phyloP scores from a whole-genome alignment of 2,888 invertebrate genomes.

The Fissipunctia ypsillon region DNA sequence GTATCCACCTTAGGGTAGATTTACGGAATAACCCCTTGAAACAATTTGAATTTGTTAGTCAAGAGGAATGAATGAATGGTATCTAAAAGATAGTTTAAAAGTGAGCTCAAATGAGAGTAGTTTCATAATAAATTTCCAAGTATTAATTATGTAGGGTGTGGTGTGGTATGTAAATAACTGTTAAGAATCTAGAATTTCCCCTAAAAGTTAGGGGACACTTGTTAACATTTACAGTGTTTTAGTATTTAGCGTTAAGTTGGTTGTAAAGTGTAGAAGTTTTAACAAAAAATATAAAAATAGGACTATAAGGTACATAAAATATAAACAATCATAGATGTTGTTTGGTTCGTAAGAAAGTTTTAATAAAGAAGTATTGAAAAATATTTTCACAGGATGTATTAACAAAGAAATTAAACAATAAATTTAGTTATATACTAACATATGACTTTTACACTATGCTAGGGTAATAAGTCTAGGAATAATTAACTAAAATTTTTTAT shows the following conservation, averaged over 20 bases:
- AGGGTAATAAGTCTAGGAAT: conserved; percentile 89
- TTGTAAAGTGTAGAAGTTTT: conserved; percentile 31
- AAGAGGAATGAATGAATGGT: background rate
- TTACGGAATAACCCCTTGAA: too few relatives aligned
- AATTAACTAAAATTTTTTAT: conserved; percentile 89
- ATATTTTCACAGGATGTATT: conserved; percentile 89
- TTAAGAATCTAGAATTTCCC: background rate
- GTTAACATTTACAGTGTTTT: background rate
- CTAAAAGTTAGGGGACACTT: background rate
- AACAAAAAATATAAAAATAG: conserved; percentile 42
- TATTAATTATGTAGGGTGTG: conserved; percentile 8
- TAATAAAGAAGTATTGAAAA: conserved; percentile 90
- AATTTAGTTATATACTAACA: conserved; percentile 90
- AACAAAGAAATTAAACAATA: conserved; percentile 89
- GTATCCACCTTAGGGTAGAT: too few relatives aligned
- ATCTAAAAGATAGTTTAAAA: background rate
- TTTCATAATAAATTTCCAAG: background rate
- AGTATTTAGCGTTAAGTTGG: too few relatives aligned
- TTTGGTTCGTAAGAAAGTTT: conserved; percentile 89
- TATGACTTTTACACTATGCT: conserved; percentile 88
- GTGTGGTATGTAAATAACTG: conserved; percentile 15
- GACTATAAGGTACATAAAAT: conserved; percentile 54
- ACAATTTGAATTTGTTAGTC: background rate
- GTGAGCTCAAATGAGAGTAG: conserved; percentile 28
- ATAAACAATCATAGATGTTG: conserved; percentile 58